phyloP scores from a whole-genome alignment of 1,140 invertebrate genomes.

The Aleiodes sp. region DNA sequence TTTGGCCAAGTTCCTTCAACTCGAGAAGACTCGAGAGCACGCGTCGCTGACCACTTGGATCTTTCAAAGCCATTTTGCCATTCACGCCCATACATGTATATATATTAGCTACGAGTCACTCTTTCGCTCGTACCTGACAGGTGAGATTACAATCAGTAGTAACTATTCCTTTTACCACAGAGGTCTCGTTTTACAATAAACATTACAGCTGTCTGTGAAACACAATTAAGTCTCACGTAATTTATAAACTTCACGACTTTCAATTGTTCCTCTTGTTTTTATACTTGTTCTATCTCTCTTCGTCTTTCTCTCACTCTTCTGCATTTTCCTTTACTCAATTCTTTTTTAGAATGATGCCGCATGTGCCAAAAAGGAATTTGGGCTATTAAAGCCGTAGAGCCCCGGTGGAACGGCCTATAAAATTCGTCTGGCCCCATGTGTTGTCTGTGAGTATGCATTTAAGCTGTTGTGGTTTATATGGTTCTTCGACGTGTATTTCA shows the following conservation, averaged over 20 bases:
- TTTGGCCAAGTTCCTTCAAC: constrained; percentile 11
- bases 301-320: neutral
- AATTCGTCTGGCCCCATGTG: constrained; percentile 62
- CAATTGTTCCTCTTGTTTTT: neutral
- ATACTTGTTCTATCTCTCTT: neutral
- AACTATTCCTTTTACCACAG: neutral
- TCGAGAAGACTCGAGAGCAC: constrained; percentile 4
- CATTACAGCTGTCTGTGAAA: constrained; percentile 2
- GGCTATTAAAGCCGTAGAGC: constrained; percentile 48
- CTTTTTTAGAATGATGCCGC: neutral
- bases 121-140: constrained; percentile 16
- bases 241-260: constrained; percentile 10
- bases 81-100: constrained; percentile 1
- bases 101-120: neutral
- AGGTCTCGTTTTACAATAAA: constrained; percentile 13
- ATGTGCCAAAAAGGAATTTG: constrained; percentile 42
- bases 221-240: constrained; percentile 11
- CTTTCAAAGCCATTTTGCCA: constrained; percentile 2
- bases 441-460: constrained; percentile 61
- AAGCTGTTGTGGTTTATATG: constrained; percentile 54
- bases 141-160: constrained; percentile 23
- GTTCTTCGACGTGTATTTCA: constrained; percentile 7
- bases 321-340: neutral
- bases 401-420: constrained; percentile 63
- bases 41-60: constrained; percentile 11